Evolutionary conservation across 2,797 vertebrate genomes (phyloP).

Genomic region (Macropodus opercularis): DNA sequence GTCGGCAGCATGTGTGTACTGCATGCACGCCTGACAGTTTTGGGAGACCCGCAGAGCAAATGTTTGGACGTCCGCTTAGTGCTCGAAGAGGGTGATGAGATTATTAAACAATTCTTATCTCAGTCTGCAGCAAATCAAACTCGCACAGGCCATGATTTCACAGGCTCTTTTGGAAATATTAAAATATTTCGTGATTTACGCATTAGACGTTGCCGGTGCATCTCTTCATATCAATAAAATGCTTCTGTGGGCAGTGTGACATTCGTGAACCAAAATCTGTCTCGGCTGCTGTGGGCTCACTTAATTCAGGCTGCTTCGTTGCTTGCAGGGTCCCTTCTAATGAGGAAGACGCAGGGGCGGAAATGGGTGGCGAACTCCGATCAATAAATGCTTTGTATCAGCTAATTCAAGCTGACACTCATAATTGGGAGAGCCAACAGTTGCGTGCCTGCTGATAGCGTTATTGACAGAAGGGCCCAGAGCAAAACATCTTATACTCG

Average conservation of each 20-base stretch:
- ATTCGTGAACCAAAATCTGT: neutral
- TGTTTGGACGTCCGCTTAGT: constrained; percentile 7
- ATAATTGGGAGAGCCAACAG: constrained; percentile 62
- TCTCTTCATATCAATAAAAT: neutral
- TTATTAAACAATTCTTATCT: too few relatives aligned
- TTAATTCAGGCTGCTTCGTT: constrained; percentile 15
- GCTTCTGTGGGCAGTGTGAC: neutral
- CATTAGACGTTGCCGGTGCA: neutral
- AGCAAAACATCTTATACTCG: constrained; percentile 18
- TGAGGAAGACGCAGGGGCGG: constrained; percentile 23
- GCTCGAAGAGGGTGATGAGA: neutral
- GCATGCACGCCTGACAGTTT: constrained; percentile 2
- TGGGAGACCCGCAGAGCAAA: constrained; percentile 3
- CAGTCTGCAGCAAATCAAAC: neutral
- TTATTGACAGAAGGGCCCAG: constrained; percentile 52
- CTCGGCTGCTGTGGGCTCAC: neutral
- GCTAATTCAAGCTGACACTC: constrained; percentile 72
- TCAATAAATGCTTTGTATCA: constrained; percentile 72
- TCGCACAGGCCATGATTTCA: neutral
- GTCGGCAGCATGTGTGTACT: neutral
- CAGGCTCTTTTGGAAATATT: too few relatives aligned
- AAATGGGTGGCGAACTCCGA: constrained; percentile 44
- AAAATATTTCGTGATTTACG: too few relatives aligned
- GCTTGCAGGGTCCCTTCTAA: constrained; percentile 52
- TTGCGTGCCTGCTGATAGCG: constrained; percentile 42